Conservation (phyloP, 2,113 vertebrate species). For the Pelecanoides urinatrix region DNA sequence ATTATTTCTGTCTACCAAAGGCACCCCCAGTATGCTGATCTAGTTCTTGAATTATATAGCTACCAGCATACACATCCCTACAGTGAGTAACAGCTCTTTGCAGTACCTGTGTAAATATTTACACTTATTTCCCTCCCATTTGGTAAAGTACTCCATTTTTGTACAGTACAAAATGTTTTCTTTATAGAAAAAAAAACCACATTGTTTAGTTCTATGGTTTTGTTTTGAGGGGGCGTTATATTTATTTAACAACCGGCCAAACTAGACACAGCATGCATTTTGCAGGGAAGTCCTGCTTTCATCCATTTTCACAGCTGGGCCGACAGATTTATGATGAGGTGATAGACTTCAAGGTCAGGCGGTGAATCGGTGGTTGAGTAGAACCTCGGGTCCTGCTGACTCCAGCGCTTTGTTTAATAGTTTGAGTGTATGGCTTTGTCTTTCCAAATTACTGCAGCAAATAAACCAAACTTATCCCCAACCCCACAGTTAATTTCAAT, state of each 20-base stretch:
- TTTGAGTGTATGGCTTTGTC: not conserved
- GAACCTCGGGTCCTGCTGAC: not conserved
- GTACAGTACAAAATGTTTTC: not conserved
- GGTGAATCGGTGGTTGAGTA: not conserved
- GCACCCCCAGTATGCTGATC: not conserved
- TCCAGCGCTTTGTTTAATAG: not conserved
- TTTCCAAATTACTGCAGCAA: not conserved
- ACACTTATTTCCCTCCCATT: conserved; percentile 12
- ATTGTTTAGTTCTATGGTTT: not conserved
- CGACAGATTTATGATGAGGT: not conserved
- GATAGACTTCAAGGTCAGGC: not conserved
- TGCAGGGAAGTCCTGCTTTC: not conserved
- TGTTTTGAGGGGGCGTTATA: conserved; percentile 9
- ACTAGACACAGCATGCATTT: not conserved
- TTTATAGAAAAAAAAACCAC: not conserved
- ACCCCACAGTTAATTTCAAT: not conserved
- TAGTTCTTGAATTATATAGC: not conserved
- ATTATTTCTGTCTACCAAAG: not conserved
- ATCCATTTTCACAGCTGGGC: not conserved
- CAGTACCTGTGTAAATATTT: conserved; percentile 42
- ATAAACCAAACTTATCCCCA: not conserved
- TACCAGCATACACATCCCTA: not conserved
- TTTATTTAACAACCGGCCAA: conserved; percentile 37
- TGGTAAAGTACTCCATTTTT: conserved; percentile 28
- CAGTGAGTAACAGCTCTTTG: not conserved